These are phyloP conservation scores for Tachyglossus aculeatus DNA, from an alignment of 2,797 vertebrate species.

Conservation along the genomic window DNA sequence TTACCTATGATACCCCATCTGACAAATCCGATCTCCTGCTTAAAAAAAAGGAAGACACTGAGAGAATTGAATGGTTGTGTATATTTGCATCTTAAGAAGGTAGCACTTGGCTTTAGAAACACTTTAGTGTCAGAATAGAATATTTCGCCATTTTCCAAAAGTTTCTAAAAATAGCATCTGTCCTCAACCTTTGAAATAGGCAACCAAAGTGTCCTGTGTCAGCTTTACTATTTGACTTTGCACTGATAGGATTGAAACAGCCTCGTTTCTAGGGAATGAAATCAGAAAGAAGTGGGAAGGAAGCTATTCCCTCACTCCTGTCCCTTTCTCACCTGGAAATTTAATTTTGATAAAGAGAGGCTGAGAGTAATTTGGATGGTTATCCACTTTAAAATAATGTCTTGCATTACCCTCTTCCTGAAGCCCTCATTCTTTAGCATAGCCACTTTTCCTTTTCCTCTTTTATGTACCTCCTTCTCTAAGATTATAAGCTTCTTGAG, in stretches of 20 bases:
- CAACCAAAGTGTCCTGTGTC: conserved; percentile 26
- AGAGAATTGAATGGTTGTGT: not conserved
- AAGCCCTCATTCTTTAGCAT: too few species aligned
- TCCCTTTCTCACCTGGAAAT: not conserved
- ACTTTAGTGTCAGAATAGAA: conserved; percentile 35
- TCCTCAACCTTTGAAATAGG: conserved; percentile 7
- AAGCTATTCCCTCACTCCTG: not conserved
- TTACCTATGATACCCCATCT: not conserved
- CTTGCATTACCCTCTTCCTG: too few species aligned
- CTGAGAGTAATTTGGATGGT: too few species aligned
- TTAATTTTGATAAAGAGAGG: not conserved
- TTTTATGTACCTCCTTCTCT: too few species aligned
- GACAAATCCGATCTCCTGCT: not conserved
- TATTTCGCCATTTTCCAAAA: conserved; percentile 13
- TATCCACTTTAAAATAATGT: too few species aligned
- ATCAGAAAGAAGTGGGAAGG: conserved; percentile 4
- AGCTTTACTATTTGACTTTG: not conserved
- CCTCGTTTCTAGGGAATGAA: conserved; percentile 7
- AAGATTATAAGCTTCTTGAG: too few species aligned
- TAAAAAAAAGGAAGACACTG: not conserved
- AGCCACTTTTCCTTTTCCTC: too few species aligned
- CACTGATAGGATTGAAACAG: not conserved
- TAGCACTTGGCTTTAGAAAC: conserved; percentile 14
- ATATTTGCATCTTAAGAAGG: not conserved
- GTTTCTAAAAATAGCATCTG: conserved; percentile 26